Evolutionary conservation across 1,140 invertebrate species (phyloP), one percentile per base, ranked within the genome.

Genomic region (Drosophila rhopaloa): DNA sequence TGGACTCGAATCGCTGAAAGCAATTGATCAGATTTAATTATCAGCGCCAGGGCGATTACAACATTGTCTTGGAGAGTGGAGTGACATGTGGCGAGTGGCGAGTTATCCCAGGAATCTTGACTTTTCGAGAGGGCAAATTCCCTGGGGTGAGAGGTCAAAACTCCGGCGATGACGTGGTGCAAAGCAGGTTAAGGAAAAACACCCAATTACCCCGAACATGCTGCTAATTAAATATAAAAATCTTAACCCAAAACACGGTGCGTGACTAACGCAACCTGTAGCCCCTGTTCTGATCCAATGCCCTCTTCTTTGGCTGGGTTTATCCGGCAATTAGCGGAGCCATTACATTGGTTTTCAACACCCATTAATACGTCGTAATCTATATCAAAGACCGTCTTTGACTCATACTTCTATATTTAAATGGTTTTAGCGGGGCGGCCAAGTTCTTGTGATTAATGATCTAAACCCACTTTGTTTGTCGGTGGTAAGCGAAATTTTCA

Each of bases 1-100:
- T 53, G n/a, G 79, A 76, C 66, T 57, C 38, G 35, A 66, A 76
- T 57, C 19, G 79, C 58, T 81, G 53, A 56, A 62, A 77, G 66
- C 73, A 81, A 81, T 77, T 77, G 79, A 85, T 81, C 78, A 65
- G 82, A 29, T 71, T 71, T 86, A 81, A 85, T 85, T 86, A 82
- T 75, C 57, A 47, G 47, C 27, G 44, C 11, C 37, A 10, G 16
- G 19, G 68, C 47, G 41, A 44, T 76, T 54, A 67, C 35, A 70
- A 55, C 48, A 68, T 68, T 70, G 50, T 58, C 65, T 57, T 71
- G 37, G 29, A 71, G 43, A 41, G 46, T 48, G 46, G 24, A 48
- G 47, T 68, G 65, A 65, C 65, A 51, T 65, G 65, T 37, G 65
- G 38, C 65, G 16, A 14, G 3, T 13, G 8, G 29, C 29, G 6